Conservation (phyloP, 1,140 invertebrate genomes). For the Ceratoteleas bidentatus region DNA sequence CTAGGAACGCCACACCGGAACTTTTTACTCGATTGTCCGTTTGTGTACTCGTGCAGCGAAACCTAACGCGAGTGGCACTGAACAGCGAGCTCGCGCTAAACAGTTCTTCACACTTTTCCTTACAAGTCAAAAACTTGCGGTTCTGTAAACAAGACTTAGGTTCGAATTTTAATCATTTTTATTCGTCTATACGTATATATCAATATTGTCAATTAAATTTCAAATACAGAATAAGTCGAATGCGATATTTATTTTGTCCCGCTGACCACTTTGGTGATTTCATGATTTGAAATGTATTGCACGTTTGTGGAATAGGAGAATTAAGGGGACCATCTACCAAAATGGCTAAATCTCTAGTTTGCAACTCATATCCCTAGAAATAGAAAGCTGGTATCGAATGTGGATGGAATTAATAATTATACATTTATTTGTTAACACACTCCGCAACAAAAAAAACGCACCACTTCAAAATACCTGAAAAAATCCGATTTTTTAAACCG, state of each 20-base stretch:
- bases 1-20: constrained; percentile 59
- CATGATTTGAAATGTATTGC: too few species aligned
- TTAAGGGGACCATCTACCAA: too few species aligned
- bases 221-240: constrained; percentile 66
- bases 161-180: constrained; percentile 71
- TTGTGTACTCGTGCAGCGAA: constrained; percentile 38
- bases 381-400: too few species aligned
- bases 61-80: constrained; percentile 18
- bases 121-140: constrained; percentile 70
- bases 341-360: too few species aligned
- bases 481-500: too few species aligned
- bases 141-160: constrained; percentile 70
- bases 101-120: constrained; percentile 54
- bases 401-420: too few species aligned
- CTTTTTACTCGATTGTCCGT: constrained; percentile 64
- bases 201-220: constrained; percentile 78
- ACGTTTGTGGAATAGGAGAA: too few species aligned
- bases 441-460: too few species aligned
- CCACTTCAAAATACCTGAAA: too few species aligned
- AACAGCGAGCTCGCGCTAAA: constrained; percentile 48
- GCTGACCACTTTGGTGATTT: constrained; percentile 26
- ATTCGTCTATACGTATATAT: constrained; percentile 72
- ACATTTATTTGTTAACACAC: too few species aligned
- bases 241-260: constrained; percentile 60
- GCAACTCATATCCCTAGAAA: too few species aligned